These are phyloP conservation scores for Raphicerus campestris DNA, from an alignment of 2,113 vertebrate species.

Conservation along the genomic window DNA sequence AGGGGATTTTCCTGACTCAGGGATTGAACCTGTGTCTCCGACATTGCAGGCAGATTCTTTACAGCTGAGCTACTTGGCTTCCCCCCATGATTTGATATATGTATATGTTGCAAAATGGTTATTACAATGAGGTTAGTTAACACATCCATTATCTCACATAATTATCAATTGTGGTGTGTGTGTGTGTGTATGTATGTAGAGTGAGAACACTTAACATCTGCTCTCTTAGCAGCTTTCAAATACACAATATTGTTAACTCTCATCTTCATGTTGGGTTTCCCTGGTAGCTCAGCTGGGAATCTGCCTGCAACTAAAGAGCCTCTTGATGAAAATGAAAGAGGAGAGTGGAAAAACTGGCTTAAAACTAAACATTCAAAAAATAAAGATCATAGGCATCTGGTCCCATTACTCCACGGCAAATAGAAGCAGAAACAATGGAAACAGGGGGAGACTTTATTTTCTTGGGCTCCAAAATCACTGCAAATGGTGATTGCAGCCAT, in stretches of 20 bases:
- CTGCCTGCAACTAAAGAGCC: background rate
- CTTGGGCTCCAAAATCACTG: background rate
- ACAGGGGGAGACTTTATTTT: background rate
- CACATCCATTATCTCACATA: background rate
- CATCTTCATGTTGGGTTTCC: background rate
- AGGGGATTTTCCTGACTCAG: background rate
- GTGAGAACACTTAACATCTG: background rate
- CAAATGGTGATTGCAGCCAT: background rate
- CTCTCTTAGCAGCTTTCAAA: background rate
- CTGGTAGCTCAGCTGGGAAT: background rate
- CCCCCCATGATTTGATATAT: background rate
- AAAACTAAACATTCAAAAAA: background rate
- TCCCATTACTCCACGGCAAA: background rate
- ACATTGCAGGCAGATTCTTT: rapidly evolving
- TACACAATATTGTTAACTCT: background rate
- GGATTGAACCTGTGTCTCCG: background rate
- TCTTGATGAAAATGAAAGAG: background rate
- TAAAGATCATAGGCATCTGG: background rate
- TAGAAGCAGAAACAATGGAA: background rate
- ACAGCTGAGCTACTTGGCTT: background rate
- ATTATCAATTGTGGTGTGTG: background rate
- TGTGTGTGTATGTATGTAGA: background rate
- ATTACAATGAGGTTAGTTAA: background rate
- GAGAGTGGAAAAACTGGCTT: background rate
- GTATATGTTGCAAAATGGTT: background rate